Conservation (phyloP, 2,797 vertebrate genomes). For the Trichosurus vulpecula region DNA sequence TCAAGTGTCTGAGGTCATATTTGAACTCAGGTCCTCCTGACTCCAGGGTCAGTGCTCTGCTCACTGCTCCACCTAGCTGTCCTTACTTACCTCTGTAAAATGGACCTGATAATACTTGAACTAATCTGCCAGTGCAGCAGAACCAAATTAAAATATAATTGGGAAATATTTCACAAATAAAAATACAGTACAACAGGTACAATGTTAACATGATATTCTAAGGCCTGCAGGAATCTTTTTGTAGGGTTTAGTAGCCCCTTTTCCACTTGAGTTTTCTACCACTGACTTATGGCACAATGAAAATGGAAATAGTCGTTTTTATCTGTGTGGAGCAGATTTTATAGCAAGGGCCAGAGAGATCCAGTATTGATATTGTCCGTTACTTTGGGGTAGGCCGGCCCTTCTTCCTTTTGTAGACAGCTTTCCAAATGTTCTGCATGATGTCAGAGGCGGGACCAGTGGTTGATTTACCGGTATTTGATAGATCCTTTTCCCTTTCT, state of each 20-base stretch:
- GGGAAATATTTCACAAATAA: not conserved
- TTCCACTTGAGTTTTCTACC: not conserved
- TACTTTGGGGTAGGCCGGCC: slow-evolving; percentile 40
- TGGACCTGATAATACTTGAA: not conserved
- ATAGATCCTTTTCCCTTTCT: slow-evolving; percentile 17
- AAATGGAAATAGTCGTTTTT: slow-evolving; percentile 35
- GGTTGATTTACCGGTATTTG: slow-evolving; percentile 9
- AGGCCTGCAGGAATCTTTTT: not conserved
- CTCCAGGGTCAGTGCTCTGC: too few species aligned
- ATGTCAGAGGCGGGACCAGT: slow-evolving; percentile 6
- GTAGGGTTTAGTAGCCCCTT: not conserved
- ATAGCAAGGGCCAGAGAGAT: slow-evolving; percentile 29
- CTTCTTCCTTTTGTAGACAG: slow-evolving; percentile 51
- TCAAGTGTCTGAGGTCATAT: too few species aligned
- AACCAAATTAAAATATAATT: not conserved
- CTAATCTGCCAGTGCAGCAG: not conserved
- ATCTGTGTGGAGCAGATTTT: slow-evolving; percentile 50
- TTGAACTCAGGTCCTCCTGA: too few species aligned
- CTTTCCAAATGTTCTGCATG: slow-evolving; percentile 42
- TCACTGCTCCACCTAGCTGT: too few species aligned
- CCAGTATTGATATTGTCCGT: slow-evolving; percentile 59
- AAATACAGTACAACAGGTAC: not conserved
- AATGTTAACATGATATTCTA: not conserved
- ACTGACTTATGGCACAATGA: not conserved
- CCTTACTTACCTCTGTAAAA: not conserved